Percentiles rank a stretch among this genome's conserved stretches.
These are phyloP conservation scores for Centrocercus urophasianus DNA, from an alignment of 2,113 vertebrate species.

Conservation along the genomic window DNA sequence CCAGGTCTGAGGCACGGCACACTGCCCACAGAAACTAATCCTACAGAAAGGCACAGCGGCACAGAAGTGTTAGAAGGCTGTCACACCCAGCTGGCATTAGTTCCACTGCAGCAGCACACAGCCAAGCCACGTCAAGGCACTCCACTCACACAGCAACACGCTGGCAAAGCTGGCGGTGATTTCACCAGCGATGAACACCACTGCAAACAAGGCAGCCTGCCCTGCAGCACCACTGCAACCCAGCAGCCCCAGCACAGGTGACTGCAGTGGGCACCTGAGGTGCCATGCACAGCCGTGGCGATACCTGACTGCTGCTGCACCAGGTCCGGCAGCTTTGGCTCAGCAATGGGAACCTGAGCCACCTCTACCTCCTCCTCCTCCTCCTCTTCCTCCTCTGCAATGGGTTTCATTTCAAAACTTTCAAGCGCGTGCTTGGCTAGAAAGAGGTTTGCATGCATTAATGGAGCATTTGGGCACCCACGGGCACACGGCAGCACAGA, in stretches of 20 bases:
- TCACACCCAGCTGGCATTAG: background rate
- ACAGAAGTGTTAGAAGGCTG: background rate
- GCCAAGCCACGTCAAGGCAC: background rate
- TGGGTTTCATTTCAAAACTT: constrained; percentile 63
- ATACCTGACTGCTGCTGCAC: constrained; percentile 24
- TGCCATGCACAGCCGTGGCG: background rate
- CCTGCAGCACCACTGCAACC: constrained; percentile 53
- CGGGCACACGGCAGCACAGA: background rate
- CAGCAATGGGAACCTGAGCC: constrained; percentile 40
- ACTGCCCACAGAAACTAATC: background rate
- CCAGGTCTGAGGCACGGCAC: background rate
- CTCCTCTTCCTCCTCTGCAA: constrained; percentile 67
- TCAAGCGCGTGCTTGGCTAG: constrained; percentile 52
- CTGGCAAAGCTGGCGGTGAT: constrained; percentile 40
- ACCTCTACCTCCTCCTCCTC: constrained; percentile 55
- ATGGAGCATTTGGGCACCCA: rapidly evolving
- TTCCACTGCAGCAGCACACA: background rate
- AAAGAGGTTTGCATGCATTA: constrained; percentile 56
- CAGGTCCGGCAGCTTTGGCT: constrained; percentile 26
- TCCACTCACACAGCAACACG: background rate
- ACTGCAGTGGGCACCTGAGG: background rate
- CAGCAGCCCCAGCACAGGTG: background rate
- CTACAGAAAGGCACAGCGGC: background rate
- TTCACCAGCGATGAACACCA: constrained; percentile 58
- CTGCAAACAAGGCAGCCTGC: background rate